These are phyloP conservation scores for Gerris lacustris DNA, from an alignment of 2,888 invertebrate species.

Conservation along the genomic window DNA sequence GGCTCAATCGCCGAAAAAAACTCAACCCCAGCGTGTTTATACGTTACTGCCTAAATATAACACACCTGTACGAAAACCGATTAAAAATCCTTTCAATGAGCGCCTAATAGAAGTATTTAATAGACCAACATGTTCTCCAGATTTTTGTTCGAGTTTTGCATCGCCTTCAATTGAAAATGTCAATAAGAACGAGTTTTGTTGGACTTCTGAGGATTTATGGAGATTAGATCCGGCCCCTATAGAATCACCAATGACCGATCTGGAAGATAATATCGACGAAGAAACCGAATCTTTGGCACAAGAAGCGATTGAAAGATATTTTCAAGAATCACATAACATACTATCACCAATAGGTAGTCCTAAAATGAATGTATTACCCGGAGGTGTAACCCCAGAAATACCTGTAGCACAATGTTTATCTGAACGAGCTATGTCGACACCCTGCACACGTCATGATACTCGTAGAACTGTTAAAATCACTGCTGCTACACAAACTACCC, in stretches of 20 bases:
- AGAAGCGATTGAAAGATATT: conserved; percentile 6
- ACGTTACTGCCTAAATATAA: neutral
- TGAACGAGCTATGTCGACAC: conserved; percentile 6
- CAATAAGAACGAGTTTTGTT: neutral
- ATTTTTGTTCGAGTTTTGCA: neutral
- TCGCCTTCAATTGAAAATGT: neutral
- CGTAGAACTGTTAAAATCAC: neutral
- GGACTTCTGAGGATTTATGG: conserved; percentile 2
- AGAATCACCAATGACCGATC: neutral
- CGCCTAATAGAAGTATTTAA: neutral
- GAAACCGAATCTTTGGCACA: conserved; percentile 8
- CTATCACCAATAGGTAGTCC: neutral
- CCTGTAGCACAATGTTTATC: neutral
- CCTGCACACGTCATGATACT: neutral
- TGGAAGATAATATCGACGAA: conserved; percentile 6
- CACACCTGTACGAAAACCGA: neutral
- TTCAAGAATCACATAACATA: conserved; percentile 3
- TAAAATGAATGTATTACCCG: neutral
- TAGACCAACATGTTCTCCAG: neutral
- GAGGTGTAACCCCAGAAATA: neutral
- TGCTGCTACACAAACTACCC: neutral
- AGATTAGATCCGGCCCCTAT: conserved; percentile 4
- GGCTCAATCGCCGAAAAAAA: neutral
- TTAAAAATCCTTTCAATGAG: neutral
- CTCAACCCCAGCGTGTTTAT: neutral